phyloP scores from a whole-genome alignment of 1,140 invertebrate species.

The Nilaparvata lugens region DNA sequence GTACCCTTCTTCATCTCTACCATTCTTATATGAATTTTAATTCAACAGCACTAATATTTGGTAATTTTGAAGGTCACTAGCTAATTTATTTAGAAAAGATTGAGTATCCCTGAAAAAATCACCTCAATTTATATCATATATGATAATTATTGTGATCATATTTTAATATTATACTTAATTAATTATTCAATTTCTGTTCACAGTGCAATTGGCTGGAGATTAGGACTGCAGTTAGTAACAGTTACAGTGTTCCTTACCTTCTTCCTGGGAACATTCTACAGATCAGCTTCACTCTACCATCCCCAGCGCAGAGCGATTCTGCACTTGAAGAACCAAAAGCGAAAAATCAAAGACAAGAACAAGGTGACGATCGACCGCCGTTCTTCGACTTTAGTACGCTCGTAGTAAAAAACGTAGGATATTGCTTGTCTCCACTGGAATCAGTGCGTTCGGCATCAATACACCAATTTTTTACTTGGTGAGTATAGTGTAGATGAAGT shows the following conservation, averaged over 20 bases:
- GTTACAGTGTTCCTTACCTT: slow-evolving; percentile 75
- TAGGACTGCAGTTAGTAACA: slow-evolving; percentile 77
- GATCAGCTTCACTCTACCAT: slow-evolving; percentile 82
- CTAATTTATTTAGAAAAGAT: no score
- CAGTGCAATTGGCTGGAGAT: slow-evolving; percentile 79
- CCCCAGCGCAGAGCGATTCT: slow-evolving; percentile 79
- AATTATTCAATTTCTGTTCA: no score
- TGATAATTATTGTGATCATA: no score
- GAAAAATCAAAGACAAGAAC: slow-evolving; percentile 69
- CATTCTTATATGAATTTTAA: no score
- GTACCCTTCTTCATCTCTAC: no score
- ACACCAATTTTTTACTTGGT: slow-evolving; percentile 80
- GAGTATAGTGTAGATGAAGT: no score
- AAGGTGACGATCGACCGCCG: slow-evolving; percentile 61
- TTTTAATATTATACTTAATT: no score
- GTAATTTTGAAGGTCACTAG: no score
- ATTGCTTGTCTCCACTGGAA: slow-evolving; percentile 66
- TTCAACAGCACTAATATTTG: no score
- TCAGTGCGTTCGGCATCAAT: slow-evolving; percentile 69
- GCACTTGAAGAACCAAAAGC: slow-evolving; percentile 83
- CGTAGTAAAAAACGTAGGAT: slow-evolving; percentile 76
- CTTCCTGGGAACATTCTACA: slow-evolving; percentile 78
- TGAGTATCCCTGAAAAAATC: no score
- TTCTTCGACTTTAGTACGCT: slow-evolving; percentile 81
- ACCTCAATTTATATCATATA: no score